Base-by-base conservation (phyloP, 2,113 vertebrate genomes). In the Chloebia gouldiae region DNA sequence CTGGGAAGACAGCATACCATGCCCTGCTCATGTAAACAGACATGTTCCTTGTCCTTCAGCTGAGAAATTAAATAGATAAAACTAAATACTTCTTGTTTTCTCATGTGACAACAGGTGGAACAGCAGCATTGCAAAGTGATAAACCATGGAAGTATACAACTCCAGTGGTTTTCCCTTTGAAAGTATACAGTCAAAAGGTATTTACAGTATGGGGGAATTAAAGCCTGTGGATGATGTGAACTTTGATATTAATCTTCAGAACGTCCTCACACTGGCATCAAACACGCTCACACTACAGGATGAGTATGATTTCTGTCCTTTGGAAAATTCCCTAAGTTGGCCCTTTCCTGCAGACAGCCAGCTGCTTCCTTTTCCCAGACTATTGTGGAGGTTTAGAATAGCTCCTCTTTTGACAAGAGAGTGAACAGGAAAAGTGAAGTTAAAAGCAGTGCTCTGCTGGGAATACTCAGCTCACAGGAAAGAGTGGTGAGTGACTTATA, bases 391-490 rank as follows among this genome's bases (percentile, higher is more conserved):
- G 11, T 77, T 80, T 82, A 91, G 83, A 90, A 95, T 84, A 92
- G 47, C 15, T 89, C 35, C 31, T 78, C 39, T 50, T 69, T 57
- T 76, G 78, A 49, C 64, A 85, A 47, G 18, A 61, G 4, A 63
- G 17, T 39, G 64, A 91, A 71, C 64, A 92, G 92, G 83, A 96
- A 97, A 80, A 91, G 11, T 49, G 45, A 90, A 90, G 77, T 72
- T 91, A 84, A 93, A 95, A 95, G 83, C 22, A 75, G 45, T 63
- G 18, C 15, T 92, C 54, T 66, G 6, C 35, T 79, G 81, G 87
- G 91, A 95, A 76, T 81, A 63, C 12, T 75, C 23, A 53, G 31
- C 1, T 80, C 71, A 51, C n/a, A 54, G 13, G 40, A 90, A 77
- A 61, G 66, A 63, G 57, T 42, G 37, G 9, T 60, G 80, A 96